These are phyloP conservation scores for Peromyscus attwateri DNA, from an alignment of 2,797 vertebrate species.

Conservation along the genomic window DNA sequence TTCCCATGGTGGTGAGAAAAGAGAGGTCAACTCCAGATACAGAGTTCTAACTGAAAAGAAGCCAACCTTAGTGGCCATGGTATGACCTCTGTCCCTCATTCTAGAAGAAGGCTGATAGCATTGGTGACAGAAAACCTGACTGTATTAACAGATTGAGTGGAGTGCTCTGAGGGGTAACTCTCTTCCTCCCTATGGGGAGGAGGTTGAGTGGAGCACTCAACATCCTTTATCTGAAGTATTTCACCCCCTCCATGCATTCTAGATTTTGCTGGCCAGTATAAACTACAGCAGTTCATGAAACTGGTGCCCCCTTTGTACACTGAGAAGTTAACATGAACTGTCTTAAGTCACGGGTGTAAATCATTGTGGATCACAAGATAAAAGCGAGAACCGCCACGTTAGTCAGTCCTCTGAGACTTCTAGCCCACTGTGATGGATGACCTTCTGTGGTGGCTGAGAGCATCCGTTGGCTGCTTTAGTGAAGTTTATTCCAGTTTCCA, in stretches of 20 bases:
- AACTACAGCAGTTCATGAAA: fast-evolving
- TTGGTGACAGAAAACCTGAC: neutral
- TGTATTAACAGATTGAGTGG: neutral
- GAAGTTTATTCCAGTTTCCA: too few species aligned
- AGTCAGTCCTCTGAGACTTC: neutral
- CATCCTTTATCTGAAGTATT: neutral
- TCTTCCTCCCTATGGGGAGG: neutral
- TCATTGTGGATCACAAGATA: neutral
- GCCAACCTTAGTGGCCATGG: neutral
- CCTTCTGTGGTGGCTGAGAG: too few species aligned
- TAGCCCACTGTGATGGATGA: neutral
- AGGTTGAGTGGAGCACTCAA: too few species aligned
- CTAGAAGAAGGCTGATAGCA: neutral
- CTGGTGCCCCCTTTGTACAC: neutral
- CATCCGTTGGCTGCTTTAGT: neutral
- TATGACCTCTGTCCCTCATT: neutral
- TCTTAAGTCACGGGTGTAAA: neutral
- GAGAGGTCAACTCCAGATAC: neutral
- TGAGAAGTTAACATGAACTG: neutral
- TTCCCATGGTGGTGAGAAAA: slow-evolving; percentile 1
- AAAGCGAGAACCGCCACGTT: too few species aligned
- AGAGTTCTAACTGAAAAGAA: neutral
- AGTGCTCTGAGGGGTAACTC: neutral
- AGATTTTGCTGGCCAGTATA: neutral
- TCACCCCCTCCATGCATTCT: neutral